Conservation (phyloP, 2,113 vertebrate species). For the Ancistrus triradiatus region DNA sequence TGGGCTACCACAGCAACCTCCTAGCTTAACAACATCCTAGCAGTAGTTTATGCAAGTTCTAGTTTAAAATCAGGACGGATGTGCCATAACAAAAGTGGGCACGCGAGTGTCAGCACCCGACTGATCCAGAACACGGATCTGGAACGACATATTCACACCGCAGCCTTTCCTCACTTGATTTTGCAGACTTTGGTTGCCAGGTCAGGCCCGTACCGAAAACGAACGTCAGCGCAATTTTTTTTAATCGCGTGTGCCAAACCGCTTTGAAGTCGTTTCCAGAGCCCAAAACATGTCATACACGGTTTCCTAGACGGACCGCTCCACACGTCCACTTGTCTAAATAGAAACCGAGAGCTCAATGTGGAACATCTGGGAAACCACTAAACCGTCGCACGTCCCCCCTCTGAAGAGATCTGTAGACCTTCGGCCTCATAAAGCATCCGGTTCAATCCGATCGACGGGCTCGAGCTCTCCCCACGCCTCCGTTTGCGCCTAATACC, state of each 20-base stretch:
- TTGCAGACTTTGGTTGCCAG: too few relatives aligned
- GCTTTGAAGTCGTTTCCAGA: background rate
- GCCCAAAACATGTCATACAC: background rate
- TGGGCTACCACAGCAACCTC: too few relatives aligned
- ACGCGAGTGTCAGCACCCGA: too few relatives aligned
- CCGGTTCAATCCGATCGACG: background rate
- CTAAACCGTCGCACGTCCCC: background rate
- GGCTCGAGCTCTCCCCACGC: background rate
- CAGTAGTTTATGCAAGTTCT: too few relatives aligned
- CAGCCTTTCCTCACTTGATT: too few relatives aligned
- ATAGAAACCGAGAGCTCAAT: background rate
- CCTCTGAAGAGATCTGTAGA: background rate
- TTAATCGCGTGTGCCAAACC: background rate
- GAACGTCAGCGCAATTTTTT: too few relatives aligned
- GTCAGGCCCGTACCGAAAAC: too few relatives aligned
- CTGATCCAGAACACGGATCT: too few relatives aligned
- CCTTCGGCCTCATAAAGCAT: constrained; percentile 14
- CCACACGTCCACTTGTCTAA: background rate
- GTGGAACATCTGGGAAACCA: constrained; percentile 3
- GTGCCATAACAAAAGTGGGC: too few relatives aligned
- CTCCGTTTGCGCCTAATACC: constrained; percentile 47
- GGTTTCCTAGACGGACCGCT: background rate
- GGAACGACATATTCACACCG: too few relatives aligned
- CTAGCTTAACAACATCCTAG: too few relatives aligned
- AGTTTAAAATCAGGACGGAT: too few relatives aligned